Base-by-base conservation (phyloP, 2,797 vertebrate species). In the Paramormyrops hopkinsi region DNA sequence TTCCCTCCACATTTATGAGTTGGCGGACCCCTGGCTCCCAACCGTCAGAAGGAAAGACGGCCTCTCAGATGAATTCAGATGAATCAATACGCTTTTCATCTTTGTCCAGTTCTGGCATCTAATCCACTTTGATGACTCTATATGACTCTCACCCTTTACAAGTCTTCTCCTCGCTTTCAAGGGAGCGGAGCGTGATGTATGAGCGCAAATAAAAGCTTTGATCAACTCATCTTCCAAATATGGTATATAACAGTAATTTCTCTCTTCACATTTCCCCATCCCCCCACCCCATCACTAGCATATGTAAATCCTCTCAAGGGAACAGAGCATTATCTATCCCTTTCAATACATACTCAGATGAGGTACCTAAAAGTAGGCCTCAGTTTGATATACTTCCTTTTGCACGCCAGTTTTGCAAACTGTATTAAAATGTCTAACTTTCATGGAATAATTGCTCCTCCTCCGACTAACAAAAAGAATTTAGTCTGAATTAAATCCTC, bases 81-180 rank as follows among this genome's bases (percentile, higher is more conserved):
- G 76, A 44, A 82, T 82, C 76, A 82, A 82, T 82, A 82, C 2
- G 82, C 82, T 85, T 85, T 85, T 85, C 82, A 85, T 85, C 82
- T 85, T 85, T 85, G 76, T 82, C 76, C 76, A 46, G 76, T 82
- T 44, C 37, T 44, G 76, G 76, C 76, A 44, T 46, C 76, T 82
- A 82, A 82, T 46, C 17, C 76, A 44, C 76, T 50, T 48, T 85
- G 82, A 85, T 85, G 48, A 50, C 82, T 85, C 82, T 85, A 51
- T 85, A 29, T 50, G 41, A 50, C 48, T 85, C 82, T 85, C 46
- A 51, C 48, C 44, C 82, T 85, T 85, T 85, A 82, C 41, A 82
- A 82, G 37, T 46, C 76, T 85, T 46, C n/a, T 85, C 19, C 44
- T 85, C 9, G 82, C 22, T 85, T 85, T 51, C 82, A 85, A 85